phyloP scores from a whole-genome alignment of 2,888 invertebrate genomes.

The Hipparchia semele region DNA sequence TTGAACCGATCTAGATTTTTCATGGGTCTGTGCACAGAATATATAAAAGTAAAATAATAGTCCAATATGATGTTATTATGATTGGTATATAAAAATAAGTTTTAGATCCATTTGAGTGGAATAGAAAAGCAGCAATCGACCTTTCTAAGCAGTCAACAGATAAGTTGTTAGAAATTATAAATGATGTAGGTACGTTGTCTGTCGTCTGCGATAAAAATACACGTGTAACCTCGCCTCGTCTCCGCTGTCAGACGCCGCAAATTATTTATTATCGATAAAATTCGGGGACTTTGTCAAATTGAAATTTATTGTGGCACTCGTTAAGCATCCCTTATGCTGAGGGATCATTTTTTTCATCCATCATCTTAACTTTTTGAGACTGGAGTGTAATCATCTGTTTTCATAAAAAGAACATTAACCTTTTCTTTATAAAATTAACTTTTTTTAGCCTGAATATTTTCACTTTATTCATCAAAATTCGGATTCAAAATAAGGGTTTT shows the following conservation, averaged over 20 bases:
- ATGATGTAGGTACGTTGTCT: slow-evolving; percentile 43
- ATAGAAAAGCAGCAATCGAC: slow-evolving; percentile 29
- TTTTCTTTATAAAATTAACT: too few species aligned
- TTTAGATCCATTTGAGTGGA: too few species aligned
- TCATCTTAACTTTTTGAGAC: background rate
- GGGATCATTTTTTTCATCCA: background rate
- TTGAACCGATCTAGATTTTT: background rate
- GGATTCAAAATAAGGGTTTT: too few species aligned
- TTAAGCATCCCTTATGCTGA: slow-evolving; percentile 20
- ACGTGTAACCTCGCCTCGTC: slow-evolving; percentile 36
- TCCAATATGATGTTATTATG: too few species aligned
- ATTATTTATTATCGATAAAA: slow-evolving; percentile 45
- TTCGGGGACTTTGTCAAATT: slow-evolving; percentile 41
- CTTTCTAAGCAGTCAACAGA: slow-evolving; percentile 2
- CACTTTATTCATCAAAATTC: too few species aligned
- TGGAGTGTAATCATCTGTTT: background rate
- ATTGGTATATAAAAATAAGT: too few species aligned
- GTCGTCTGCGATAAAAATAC: slow-evolving; percentile 38
- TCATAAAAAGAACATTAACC: background rate
- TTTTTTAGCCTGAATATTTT: too few species aligned
- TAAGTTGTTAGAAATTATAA: slow-evolving; percentile 29
- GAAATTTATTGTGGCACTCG: slow-evolving; percentile 40
- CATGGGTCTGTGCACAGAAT: too few species aligned
- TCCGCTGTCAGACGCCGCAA: slow-evolving; percentile 40
- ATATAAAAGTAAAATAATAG: too few species aligned